These are phyloP conservation scores for Andinoacara biseriatus DNA, from an alignment of 2,113 vertebrate genomes.

Conservation along the genomic window DNA sequence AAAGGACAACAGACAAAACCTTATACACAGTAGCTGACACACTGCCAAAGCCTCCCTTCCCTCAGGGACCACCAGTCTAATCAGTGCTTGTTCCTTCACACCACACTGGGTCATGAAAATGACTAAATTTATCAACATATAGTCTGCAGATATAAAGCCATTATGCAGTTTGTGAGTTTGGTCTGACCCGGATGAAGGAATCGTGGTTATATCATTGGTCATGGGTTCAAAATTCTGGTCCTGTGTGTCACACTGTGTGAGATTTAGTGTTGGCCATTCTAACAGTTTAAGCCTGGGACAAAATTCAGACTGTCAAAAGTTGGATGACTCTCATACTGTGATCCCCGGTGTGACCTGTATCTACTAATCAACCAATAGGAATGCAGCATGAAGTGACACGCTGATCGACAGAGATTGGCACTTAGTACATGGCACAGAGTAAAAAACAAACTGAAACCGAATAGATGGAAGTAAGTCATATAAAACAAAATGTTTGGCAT, in stretches of 20 bases:
- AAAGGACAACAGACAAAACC: not conserved
- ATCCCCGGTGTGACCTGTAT: not conserved
- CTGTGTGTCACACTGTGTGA: too few species aligned
- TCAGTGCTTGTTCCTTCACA: not conserved
- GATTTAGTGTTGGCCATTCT: not conserved
- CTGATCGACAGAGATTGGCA: not conserved
- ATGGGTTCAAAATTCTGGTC: too few species aligned
- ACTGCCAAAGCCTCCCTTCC: not conserved
- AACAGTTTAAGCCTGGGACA: not conserved
- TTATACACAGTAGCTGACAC: too few species aligned
- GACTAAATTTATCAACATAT: not conserved
- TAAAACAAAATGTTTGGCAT: not conserved
- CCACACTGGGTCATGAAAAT: not conserved
- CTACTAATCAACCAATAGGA: not conserved
- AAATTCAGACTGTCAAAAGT: not conserved
- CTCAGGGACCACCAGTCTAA: not conserved
- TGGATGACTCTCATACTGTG: not conserved
- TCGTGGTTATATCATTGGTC: too few species aligned
- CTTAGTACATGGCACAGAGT: too few species aligned
- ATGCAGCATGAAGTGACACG: not conserved
- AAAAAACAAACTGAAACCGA: too few species aligned
- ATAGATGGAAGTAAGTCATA: accelerated
- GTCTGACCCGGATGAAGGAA: not conserved
- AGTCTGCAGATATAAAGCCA: not conserved
- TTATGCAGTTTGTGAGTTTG: not conserved